Conservation (phyloP, 2,113 vertebrate species). For the Coptodon rendalli region DNA sequence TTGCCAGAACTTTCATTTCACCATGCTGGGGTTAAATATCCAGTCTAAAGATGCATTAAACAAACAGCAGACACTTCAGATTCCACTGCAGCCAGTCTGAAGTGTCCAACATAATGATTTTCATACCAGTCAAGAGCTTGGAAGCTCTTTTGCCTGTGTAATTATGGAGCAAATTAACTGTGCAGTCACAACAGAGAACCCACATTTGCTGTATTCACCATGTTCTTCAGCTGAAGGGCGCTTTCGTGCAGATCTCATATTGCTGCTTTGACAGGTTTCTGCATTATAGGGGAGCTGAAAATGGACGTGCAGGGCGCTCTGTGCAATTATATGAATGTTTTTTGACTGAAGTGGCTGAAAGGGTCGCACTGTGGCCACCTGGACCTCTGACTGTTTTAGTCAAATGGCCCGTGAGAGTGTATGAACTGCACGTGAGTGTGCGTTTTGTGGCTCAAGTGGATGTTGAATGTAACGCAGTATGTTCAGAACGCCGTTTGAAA, state of each 20-base stretch:
- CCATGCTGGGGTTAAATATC: not conserved
- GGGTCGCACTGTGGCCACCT: not conserved
- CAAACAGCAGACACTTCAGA: not conserved
- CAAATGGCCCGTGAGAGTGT: not conserved
- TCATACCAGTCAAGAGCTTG: not conserved
- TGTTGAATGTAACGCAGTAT: not conserved
- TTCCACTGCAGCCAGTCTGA: not conserved
- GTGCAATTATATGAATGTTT: not conserved
- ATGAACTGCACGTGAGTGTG: not conserved
- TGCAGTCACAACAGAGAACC: not conserved
- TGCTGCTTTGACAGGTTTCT: not conserved
- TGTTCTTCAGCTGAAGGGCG: not conserved
- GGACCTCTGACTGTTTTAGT: not conserved
- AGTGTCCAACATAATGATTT: not conserved
- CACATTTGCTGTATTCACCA: not conserved
- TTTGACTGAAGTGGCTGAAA: constrained; percentile 6
- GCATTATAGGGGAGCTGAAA: not conserved
- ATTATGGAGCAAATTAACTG: not conserved
- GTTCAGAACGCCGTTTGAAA: not conserved
- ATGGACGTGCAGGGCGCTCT: not conserved
- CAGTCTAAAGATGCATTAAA: not conserved
- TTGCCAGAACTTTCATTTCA: not conserved
- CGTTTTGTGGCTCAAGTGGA: not conserved
- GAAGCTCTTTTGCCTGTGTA: constrained; percentile 1
- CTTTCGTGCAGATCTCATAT: not conserved